These are phyloP conservation scores for Chelmon rostratus DNA, from an alignment of 2,797 vertebrate genomes.

Conservation along the genomic window DNA sequence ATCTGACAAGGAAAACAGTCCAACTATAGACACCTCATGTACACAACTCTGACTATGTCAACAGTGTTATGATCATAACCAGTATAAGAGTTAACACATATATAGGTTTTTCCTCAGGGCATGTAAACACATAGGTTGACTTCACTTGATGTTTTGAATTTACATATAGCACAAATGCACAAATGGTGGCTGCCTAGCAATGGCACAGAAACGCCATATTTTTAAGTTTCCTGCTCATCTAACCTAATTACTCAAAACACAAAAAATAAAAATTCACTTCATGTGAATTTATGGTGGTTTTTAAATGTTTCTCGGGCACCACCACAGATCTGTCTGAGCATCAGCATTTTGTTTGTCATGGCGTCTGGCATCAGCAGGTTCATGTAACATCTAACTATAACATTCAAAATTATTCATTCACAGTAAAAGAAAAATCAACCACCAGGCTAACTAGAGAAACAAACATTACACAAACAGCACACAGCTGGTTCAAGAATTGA, in stretches of 20 bases:
- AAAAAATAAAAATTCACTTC: background rate
- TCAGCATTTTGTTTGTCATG: background rate
- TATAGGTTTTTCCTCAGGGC: background rate
- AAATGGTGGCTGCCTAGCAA: background rate
- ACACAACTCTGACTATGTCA: background rate
- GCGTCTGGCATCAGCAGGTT: background rate
- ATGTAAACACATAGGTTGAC: background rate
- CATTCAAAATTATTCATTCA: conserved; percentile 7
- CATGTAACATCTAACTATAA: background rate
- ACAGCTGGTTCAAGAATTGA: background rate
- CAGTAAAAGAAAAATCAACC: background rate
- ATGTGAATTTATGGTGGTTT: background rate
- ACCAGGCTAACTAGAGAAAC: background rate
- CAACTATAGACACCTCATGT: background rate
- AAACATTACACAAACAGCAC: background rate
- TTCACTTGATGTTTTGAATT: conserved; percentile 12
- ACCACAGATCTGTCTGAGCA: background rate
- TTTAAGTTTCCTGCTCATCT: conserved; percentile 19
- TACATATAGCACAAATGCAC: conserved; percentile 34
- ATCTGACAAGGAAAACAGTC: background rate
- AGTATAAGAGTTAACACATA: background rate
- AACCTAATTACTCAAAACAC: background rate
- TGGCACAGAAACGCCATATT: background rate
- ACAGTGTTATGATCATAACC: background rate
- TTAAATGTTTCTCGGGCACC: background rate